Evolutionary conservation across 2,888 invertebrate species (phyloP), one percentile per base, ranked within the genome.

Genomic region (Melanargia galathea): DNA sequence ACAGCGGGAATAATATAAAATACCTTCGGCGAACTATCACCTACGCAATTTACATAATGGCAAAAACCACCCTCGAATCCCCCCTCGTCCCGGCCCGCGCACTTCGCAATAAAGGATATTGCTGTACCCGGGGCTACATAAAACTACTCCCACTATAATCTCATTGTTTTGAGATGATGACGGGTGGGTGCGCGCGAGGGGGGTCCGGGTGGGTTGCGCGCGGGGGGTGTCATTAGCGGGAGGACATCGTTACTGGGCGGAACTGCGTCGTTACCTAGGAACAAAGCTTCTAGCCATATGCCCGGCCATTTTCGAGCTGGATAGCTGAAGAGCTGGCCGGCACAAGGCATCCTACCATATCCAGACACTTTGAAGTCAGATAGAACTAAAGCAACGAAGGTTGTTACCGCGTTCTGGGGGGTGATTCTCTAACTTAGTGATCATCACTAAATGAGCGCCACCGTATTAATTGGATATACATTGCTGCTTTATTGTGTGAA

Each of bases 231-330:
- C 86, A 83, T 88, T 87, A 86, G 79, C 74, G 79, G 79, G 79
- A 76, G 80, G 81, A 80, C 81, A 75, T 90, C 89, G 77, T 90
- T 87, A 88, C 80, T 71, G 80, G 77, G 81, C 85, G 89, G 89
- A 90, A 83, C 82, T 75, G 71, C 77, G 75, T 84, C 87, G 86
- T 87, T 86, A 87, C 77, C 78, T 78, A 79, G 73, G 88, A 82
- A 90, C 88, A 90, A 88, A 85, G 88, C 78, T 75, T 67, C 68
- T 68, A 68, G 79, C 79, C 79, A 86, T 87, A 76, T 84, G 75
- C 84, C 79, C 82, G 78, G 84, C 83, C 87, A 85, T 82, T 84
- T 83, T 78, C 74, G 71, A 71, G 67, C 65, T 62, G 46, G 20
- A 45, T 57, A 57, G 57, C 2, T 30, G 30, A 57, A 26, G 45